Conservation (phyloP, 2,797 vertebrate genomes). For the Oryzias dopingdopingensis region DNA sequence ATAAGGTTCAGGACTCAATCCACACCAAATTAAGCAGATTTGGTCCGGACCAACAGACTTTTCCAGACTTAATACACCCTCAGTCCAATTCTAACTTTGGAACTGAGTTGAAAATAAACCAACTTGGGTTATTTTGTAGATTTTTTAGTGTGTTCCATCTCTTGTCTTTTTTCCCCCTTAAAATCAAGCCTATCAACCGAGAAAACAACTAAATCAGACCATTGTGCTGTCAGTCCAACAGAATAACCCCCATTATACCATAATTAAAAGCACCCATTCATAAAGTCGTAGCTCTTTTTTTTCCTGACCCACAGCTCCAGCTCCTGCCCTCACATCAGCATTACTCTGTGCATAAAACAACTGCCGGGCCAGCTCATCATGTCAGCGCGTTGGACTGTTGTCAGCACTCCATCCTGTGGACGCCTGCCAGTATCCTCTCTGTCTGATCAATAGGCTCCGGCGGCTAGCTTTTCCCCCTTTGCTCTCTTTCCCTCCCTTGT, state of each 20-base stretch:
- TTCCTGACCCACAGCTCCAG: conserved; percentile 48
- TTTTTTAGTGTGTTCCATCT: no score
- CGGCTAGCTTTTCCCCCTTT: conserved; percentile 59
- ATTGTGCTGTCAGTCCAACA: conserved; percentile 4
- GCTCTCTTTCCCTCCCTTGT: conserved; percentile 37
- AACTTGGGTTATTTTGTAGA: no score
- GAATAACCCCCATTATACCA: conserved; percentile 6
- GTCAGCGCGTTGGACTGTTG: conserved; percentile 66
- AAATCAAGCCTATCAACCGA: no score
- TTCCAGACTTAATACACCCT: no score
- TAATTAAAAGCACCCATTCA: conserved; percentile 5
- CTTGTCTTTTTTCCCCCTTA: no score
- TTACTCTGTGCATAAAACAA: conserved; percentile 34
- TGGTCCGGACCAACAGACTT: no score
- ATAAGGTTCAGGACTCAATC: no score
- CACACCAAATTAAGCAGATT: no score
- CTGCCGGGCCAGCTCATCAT: conserved; percentile 56
- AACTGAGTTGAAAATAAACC: no score
- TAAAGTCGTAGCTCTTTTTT: conserved; percentile 24
- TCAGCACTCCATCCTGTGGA: conserved; percentile 75
- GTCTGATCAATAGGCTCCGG: conserved; percentile 72
- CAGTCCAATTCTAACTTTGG: no score
- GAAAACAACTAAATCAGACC: conserved; percentile 4
- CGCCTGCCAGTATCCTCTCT: conserved; percentile 63
- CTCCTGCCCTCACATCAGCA: conserved; percentile 57